phyloP scores from a whole-genome alignment of 2,113 vertebrate genomes.

The Xiphias gladius region DNA sequence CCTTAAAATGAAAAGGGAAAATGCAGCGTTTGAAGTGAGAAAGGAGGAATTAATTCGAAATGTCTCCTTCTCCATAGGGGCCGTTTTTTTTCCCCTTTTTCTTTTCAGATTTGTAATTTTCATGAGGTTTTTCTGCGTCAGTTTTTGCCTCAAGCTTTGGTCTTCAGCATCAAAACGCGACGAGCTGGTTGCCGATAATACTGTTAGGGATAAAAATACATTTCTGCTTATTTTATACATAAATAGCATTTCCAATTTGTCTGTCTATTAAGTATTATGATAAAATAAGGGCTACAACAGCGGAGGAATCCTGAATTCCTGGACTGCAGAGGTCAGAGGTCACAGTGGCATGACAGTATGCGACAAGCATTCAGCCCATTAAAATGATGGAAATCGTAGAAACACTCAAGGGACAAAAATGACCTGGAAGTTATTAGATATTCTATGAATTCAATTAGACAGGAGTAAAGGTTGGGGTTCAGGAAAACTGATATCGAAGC shows the following conservation, averaged over 20 bases:
- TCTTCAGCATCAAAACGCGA: not conserved
- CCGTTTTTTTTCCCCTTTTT: not conserved
- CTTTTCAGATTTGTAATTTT: constrained; percentile 29
- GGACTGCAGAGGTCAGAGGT: constrained; percentile 52
- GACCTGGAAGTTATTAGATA: not conserved
- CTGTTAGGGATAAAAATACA: not conserved
- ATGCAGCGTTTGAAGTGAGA: constrained; percentile 75
- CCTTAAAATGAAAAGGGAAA: constrained; percentile 74
- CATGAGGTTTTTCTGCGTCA: constrained; percentile 21
- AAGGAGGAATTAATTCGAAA: constrained; percentile 63
- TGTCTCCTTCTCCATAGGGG: constrained; percentile 27
- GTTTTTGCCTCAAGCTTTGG: not conserved
- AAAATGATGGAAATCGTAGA: not conserved
- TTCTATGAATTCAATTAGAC: not conserved
- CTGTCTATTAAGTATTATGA: not conserved
- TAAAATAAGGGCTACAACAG: not conserved
- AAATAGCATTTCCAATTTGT: not conserved
- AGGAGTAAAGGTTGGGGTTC: not conserved
- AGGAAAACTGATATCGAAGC: not conserved
- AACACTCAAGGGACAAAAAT: not conserved
- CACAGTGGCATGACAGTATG: not conserved
- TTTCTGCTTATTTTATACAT: not conserved
- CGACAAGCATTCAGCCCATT: not conserved
- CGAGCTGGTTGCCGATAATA: constrained; percentile 1
- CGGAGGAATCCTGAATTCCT: not conserved